These are phyloP conservation scores for Pristionchus entomophagus DNA, from an alignment of 2,888 invertebrate species.

Conservation along the genomic window DNA sequence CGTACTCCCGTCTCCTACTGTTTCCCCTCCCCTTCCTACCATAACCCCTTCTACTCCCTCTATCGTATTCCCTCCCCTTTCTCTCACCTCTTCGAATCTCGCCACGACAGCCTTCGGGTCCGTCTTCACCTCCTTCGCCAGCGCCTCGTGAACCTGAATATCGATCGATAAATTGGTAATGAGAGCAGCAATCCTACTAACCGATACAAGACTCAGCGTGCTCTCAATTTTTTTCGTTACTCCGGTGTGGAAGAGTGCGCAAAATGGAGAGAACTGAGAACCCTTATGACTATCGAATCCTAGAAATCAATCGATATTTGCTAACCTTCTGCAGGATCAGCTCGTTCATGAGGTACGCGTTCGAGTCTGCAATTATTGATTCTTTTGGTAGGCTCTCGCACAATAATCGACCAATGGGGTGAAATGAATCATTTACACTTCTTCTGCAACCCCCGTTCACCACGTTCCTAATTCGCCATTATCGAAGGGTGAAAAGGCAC, in stretches of 20 bases:
- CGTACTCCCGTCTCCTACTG: too few relatives aligned
- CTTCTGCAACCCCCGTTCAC: not conserved
- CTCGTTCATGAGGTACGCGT: slow-evolving; percentile 62
- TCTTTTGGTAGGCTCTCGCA: not conserved
- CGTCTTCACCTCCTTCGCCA: slow-evolving; percentile 56
- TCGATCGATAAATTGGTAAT: not conserved
- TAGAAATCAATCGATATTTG: slow-evolving; percentile 23
- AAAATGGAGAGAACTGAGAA: not conserved
- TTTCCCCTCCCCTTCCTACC: not conserved
- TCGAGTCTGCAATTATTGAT: slow-evolving; percentile 62
- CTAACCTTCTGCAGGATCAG: slow-evolving; percentile 65
- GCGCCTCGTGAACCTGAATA: slow-evolving; percentile 58
- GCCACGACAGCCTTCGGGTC: slow-evolving; percentile 60
- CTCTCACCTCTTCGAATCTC: slow-evolving; percentile 58
- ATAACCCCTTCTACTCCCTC: not conserved
- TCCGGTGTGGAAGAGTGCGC: not conserved
- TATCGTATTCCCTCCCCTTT: not conserved
- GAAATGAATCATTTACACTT: not conserved
- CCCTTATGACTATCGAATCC: not conserved
- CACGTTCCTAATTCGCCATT: not conserved
- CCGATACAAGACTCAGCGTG: not conserved
- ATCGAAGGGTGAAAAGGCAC: too few relatives aligned
- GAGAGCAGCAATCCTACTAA: not conserved
- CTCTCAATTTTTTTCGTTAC: not conserved
- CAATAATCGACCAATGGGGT: not conserved